Base-by-base conservation (phyloP, 2,113 vertebrate species). In the Mola mola region DNA sequence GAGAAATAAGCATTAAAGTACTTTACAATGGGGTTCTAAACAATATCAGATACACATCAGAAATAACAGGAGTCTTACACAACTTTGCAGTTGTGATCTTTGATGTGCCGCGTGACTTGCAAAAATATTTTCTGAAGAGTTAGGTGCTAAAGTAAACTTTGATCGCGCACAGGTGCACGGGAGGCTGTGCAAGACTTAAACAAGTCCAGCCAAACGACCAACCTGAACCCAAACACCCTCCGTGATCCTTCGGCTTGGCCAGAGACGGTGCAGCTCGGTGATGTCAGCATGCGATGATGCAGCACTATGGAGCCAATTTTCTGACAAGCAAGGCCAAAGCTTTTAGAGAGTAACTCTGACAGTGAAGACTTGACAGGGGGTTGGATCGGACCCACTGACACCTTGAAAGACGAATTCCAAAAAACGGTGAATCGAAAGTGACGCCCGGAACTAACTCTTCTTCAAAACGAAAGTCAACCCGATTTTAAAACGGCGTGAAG, bases 261-360 rank as follows among this genome's bases (percentile, higher is more conserved):
- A 42, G 12, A 49, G 11, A 44, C 48, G 1, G 22, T 55, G 69
- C 41, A 61, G 56, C 12, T 13, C 20, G 74, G 66, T 86, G 80
- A 84, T 86, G 83, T 86, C 83, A 86, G 79, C 79, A 51, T 59
- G 65, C 78, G 53, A 64, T 82, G 81, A 88, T 82, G 81, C 83
- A 88, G 83, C 86, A 78, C 57, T 7, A 5, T 43, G 37, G 22
- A 64, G 58, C 72, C 77, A 78, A 75, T 66, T 72, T 75, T 69
- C 28, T 52, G 38, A 59, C 25, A 26, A 17, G 16, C 13, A 36
- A 33, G 51, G 47, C 49, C 37, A 2, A 50, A 25, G 25, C 13
- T 47, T 57, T 31, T 8, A 8, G 2, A 8, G 64, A 48, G 37
- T 29, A 65, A 64, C 37, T 74, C 48, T 36, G 3, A 36, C 17